phyloP scores from a whole-genome alignment of 2,888 invertebrate species.

The Timandra comae region DNA sequence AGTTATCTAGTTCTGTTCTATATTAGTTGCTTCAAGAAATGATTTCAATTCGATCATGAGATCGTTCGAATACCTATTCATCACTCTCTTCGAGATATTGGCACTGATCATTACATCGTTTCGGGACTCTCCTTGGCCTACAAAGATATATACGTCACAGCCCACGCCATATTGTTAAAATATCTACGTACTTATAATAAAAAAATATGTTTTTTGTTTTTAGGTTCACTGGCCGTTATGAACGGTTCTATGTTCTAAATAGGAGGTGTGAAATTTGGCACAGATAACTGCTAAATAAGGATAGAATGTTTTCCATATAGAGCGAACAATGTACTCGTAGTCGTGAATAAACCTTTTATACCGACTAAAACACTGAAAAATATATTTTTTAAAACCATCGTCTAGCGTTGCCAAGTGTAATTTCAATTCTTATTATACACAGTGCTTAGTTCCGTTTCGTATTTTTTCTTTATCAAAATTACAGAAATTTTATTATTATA shows the following conservation, averaged over 20 bases:
- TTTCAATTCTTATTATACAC: constrained; percentile 6
- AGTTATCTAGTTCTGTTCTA: too few relatives aligned
- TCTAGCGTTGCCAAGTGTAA: constrained; percentile 1
- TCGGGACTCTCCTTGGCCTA: constrained; percentile 51
- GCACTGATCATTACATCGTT: constrained; percentile 30
- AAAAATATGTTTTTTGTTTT: constrained; percentile 24
- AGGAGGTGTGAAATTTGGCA: constrained; percentile 48
- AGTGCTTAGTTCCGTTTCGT: constrained; percentile 8
- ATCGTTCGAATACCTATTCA: constrained; percentile 2
- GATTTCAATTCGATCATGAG: constrained; percentile 27
- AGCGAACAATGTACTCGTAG: too few relatives aligned
- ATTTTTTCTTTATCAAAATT: constrained; percentile 8
- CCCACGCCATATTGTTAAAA: constrained; percentile 14
- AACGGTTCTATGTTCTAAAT: constrained; percentile 16
- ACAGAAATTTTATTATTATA: constrained; percentile 8
- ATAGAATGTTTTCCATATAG: too few relatives aligned
- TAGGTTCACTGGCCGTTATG: constrained; percentile 34
- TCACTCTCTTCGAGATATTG: constrained; percentile 19
- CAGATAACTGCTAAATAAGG: constrained; percentile 35
- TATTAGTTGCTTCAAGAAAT: too few relatives aligned
- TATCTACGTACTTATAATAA: too few relatives aligned
- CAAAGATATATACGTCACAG: constrained; percentile 16
- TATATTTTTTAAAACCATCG: too few relatives aligned
- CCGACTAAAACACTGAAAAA: too few relatives aligned
- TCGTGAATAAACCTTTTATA: too few relatives aligned